Base-by-base conservation (phyloP, 2,113 vertebrate species). In the Phyllostomus discolor region DNA sequence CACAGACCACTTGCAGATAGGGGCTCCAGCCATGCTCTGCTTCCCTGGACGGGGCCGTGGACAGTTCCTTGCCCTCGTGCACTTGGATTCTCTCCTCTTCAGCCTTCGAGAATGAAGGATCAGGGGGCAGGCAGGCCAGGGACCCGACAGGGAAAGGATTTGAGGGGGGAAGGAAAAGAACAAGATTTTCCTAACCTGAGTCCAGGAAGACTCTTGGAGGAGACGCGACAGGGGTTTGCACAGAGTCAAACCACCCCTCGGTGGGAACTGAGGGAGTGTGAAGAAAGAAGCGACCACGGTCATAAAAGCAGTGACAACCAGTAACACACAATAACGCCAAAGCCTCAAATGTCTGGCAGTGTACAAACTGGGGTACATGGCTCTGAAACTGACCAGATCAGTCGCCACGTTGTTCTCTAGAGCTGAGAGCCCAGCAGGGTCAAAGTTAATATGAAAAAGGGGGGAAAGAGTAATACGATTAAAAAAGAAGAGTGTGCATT, bases 1-100 rank as follows among this genome's bases (percentile, higher is more conserved):
- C 88, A 96, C 97, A 97, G 97, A 97, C 98, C 95, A 66, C 97
- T 97, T 38, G 54, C 41, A 4, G 24, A 59, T 17, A 69, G 92
- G 66, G 50, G 57, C 88, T 66, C 24, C 0, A 5, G 91, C 75
- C 88, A 22, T 0, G 35, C 48, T 72, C 33, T 10, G 69, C 82
- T 94, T 83, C 94, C 95, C 96, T 96, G 90, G 12, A 83, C 38
- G 82, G 28, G n/a, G 35, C 28, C 31, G 52, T n/a, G 69, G 80
- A 48, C 79, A 62, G 41, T 88, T 88, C 57, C 43, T 48, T 1
- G 24, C n/a, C 69, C 54, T n/a, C 11, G 8, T 33, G 78, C 12
- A 8, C 50, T 46, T 35, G n/a, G 59, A 35, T 38, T 10, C 75
- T 43, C 38, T 79, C 54, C 52, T 75, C 62, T 76, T 69, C 48